Percentiles rank a stretch among this genome's conserved stretches.
phyloP scores from a whole-genome alignment of 92 coral and sea anemone genomes.

The Ricordea florida region DNA sequence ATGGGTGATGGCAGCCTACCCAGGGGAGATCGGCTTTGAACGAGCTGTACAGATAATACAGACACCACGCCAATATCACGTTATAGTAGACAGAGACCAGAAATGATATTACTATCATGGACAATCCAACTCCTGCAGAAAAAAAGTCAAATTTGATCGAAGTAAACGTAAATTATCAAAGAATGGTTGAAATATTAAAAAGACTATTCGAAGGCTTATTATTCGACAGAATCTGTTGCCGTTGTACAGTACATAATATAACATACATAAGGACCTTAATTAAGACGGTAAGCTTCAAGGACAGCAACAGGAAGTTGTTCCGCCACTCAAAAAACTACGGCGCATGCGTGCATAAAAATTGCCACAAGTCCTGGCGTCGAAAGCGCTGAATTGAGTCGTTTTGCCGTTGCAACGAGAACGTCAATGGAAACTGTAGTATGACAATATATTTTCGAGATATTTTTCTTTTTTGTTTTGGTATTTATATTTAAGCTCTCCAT shows the following conservation, averaged over 20 bases:
- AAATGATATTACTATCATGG: constrained; percentile 77
- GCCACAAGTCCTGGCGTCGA: no score
- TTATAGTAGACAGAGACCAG: constrained; percentile 91
- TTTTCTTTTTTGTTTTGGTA: no score
- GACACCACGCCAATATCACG: constrained; percentile 89
- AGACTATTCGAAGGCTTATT: not conserved
- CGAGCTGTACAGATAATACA: constrained; percentile 81
- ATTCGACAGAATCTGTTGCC: not conserved
- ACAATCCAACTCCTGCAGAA: constrained; percentile 75
- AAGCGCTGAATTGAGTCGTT: no score
- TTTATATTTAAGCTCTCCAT: no score
- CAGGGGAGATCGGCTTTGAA: constrained; percentile 78
- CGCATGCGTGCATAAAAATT: no score
- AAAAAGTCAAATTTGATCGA: not conserved
- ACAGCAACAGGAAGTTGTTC: no score
- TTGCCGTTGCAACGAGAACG: no score
- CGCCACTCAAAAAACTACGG: no score
- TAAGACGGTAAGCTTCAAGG: no score
- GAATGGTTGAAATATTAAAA: not conserved
- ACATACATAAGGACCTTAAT: no score
- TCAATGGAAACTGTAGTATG: no score
- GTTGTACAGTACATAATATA: not conserved
- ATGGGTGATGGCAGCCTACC: constrained; percentile 88
- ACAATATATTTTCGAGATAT: no score
- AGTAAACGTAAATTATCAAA: not conserved